Evolutionary conservation across 2,888 invertebrate genomes (phyloP), one percentile per base, ranked within the genome.

Genomic region (Augiades crinisus): DNA sequence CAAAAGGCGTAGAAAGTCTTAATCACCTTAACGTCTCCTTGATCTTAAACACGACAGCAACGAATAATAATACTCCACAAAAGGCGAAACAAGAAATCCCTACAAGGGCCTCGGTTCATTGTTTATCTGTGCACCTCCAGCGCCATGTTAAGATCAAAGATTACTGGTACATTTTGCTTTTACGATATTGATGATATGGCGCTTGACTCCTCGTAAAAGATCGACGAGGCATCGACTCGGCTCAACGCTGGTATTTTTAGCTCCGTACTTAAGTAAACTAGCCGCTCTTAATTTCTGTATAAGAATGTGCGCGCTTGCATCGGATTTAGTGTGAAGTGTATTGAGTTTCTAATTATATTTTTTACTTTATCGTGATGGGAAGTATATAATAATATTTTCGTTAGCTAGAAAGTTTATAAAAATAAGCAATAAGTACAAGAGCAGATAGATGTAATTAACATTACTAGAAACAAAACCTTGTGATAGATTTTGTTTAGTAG

Each of bases 171-270:
- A 58, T 63, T 70, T 69, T 58, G 63, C 68, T 65, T 76, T 75
- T 70, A 80, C 74, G 75, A 75, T 75, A 80, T 76, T 71, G 76
- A 78, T 78, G 70, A 71, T 72, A 74, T 64, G 54, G 54, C 56
- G 50, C 54, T 51, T 49, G 22, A 19, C 43, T 37, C 58, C 43
- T 37, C 58, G 61, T 58, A 56, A 63, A 60, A 60, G 58, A 62
- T 61, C 59, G 58, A 59, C 59, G 60, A 56, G 59, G 59, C 54
- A 54, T 55, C 33, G 57, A 56, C 60, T 64, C n/a, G n/a, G n/a
- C n/a, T 61, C 58, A 19, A 36, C 52, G 49, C 46, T 53, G 44
- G 47, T 62, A 65, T 66, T 64, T 64, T 64, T 63, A 64, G 62
- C 59, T 55, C 55, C 31, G 53, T 54, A 47, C 56, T 59, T 62